phyloP scores from a whole-genome alignment of 1,140 invertebrate species.

The Micrasema minimum region DNA sequence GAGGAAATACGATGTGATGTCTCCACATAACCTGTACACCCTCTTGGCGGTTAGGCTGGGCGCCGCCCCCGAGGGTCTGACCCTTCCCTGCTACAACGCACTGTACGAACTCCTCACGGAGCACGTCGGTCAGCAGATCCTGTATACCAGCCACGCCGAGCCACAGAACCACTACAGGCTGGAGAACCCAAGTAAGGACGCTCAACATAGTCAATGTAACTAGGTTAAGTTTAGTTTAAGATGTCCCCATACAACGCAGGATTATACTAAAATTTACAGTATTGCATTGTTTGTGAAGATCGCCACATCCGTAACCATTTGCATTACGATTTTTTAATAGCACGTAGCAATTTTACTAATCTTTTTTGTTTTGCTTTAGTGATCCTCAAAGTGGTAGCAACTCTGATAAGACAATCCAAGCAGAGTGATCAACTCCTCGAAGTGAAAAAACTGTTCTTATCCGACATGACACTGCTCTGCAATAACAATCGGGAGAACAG shows the following conservation, averaged over 20 bases:
- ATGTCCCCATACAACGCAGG: too few relatives aligned
- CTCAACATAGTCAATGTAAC: too few relatives aligned
- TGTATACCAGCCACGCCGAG: slow-evolving; percentile 91
- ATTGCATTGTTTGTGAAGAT: too few relatives aligned
- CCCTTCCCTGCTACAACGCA: slow-evolving; percentile 96
- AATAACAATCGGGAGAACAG: slow-evolving; percentile 98
- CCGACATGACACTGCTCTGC: slow-evolving; percentile 96
- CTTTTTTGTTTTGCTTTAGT: slow-evolving; percentile 71
- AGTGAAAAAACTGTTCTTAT: slow-evolving; percentile 96
- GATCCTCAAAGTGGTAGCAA: slow-evolving; percentile 98
- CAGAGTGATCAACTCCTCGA: slow-evolving; percentile 90
- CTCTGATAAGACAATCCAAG: slow-evolving; percentile 95
- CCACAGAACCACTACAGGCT: slow-evolving; percentile 94
- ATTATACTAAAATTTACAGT: too few relatives aligned
- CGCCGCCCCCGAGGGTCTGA: slow-evolving; percentile 88
- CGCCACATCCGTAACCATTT: too few relatives aligned
- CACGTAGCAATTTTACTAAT: too few relatives aligned
- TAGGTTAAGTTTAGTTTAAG: too few relatives aligned
- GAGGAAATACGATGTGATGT: slow-evolving; percentile 98
- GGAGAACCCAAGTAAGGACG: slow-evolving; percentile 95
- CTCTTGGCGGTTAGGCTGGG: slow-evolving; percentile 92
- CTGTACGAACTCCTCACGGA: slow-evolving; percentile 99
- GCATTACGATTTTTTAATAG: too few relatives aligned
- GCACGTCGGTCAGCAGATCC: slow-evolving; percentile 93
- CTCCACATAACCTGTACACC: slow-evolving; percentile 97